Base-by-base conservation (phyloP, 2,888 invertebrate genomes). In the Noctua janthina region DNA sequence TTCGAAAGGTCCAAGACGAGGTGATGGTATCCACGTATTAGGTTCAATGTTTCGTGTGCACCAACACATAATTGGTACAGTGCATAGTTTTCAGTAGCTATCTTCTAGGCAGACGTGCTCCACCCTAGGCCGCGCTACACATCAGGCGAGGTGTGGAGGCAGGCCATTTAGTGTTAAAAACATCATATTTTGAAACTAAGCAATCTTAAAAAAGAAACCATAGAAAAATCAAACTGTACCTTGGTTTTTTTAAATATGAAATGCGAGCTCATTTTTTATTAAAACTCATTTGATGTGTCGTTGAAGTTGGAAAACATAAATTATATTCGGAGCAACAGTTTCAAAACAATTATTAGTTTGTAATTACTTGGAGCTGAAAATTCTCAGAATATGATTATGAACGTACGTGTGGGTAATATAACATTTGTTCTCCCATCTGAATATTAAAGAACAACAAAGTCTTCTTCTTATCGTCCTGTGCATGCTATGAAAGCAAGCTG, bases 271-370 rank as follows among this genome's bases (percentile, higher is more conserved):
- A 46, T 86, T 76, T 78, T 76, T 59, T 76, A 85, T 75, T 74
- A 29, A 75, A 79, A 87, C 75, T 85, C 69, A 74, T 83, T 79
- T 71, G 13, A 64, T 56, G 43, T 75, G 70, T 74, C 70, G 64
- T 79, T 72, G 35, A 76, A 83, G 76, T 87, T 85, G 29, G 39
- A 69, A 66, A 83, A 83, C 72, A 78, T 70, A 79, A 77, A 83
- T 87, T 86, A 64, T 87, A 75, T 75, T 67, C 69, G 39, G 20
- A 78, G 46, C 74, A 80, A 83, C 64, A 56, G 78, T 86, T 87
- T 11, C 74, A 68, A 86, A 86, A 87, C 84, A 71, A 87, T 83
- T 64, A 81, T 86, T 87, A 84, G 78, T 81, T 86, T 75, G 81
- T 79, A 79, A 87, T 87, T 87, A 79, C 77, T 79, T 86, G 23